A percentile compares a stretch with the other conserved stretches of the same genome.
phyloP scores from a whole-genome alignment of 2,113 vertebrate species.

The Nothocercus nigrocapillus region DNA sequence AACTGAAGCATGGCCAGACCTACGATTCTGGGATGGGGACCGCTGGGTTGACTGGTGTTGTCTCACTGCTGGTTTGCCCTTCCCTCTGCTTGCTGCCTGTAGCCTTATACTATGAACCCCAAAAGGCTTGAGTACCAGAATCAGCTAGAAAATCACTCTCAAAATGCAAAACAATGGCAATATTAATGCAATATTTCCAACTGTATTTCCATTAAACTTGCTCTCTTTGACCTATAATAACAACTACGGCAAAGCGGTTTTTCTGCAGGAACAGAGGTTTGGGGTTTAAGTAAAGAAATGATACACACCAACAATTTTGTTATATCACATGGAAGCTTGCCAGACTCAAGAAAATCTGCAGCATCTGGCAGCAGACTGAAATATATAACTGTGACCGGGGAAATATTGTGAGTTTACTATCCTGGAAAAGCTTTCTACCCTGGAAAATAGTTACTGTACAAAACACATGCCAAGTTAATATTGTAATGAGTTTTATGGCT shows the following conservation, averaged over 20 bases:
- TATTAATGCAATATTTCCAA: neutral
- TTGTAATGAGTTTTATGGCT: slow-evolving; percentile 43
- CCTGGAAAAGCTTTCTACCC: slow-evolving; percentile 46
- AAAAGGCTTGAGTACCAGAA: neutral
- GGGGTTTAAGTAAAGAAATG: neutral
- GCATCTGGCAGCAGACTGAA: slow-evolving; percentile 9
- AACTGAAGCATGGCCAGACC: neutral
- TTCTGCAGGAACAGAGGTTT: neutral
- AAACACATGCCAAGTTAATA: slow-evolving; percentile 59
- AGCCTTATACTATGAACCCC: neutral
- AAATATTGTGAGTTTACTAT: slow-evolving; percentile 57
- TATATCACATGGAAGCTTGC: neutral
- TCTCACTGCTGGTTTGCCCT: neutral
- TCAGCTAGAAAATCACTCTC: neutral
- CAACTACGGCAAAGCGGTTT: neutral
- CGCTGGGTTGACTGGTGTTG: neutral
- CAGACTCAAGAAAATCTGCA: slow-evolving; percentile 10
- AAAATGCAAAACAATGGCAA: neutral
- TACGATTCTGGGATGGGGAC: no score
- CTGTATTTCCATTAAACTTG: neutral
- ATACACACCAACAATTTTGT: neutral
- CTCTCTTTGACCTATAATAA: neutral
- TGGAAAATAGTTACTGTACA: slow-evolving; percentile 36
- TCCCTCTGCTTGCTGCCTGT: neutral
- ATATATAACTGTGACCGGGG: slow-evolving; percentile 14